Evolutionary conservation across 2,113 vertebrate genomes (phyloP), one percentile per base, ranked within the genome.

Genomic region (Delphinus delphis): DNA sequence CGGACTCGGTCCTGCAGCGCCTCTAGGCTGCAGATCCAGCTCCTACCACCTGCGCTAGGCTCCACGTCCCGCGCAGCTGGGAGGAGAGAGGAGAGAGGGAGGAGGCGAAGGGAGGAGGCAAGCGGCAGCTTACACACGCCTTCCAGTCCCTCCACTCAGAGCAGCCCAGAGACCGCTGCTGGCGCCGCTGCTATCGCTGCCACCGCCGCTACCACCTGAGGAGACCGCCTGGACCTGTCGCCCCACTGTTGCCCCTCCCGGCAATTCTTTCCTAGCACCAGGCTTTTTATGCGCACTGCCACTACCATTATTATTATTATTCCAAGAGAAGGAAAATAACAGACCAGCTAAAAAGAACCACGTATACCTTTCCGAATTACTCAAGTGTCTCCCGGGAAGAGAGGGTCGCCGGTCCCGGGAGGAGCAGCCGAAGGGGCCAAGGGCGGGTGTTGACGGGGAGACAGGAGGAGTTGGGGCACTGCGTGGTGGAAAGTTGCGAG

Each of bases 1-100:
- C 6, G 65, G 92, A 96, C 83, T 95, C 96, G 95, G 97, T 98
- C 98, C 95, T 98, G 98, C 98, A 99, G 98, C 98, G 98, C 98
- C 98, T 98, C 98, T 99, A 98, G 98, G 98, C 98, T 98, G 98
- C 97, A 38, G 97, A 68, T 97, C 85, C 3, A 50, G 98, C 89
- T 97, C 79, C 77, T 88, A 96, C 94, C 98, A 98, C 97, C 98
- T 98, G 98, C 98, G 98, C 98, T 97, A 83, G 0, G 96, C 28
- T 67, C 58, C 1, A 95, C 44, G 73, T 81, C 85, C 50, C 1
- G 68, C 60, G 86, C 25, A 65, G 68, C 11, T 8, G 60, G 53
- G 79, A 25, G 80, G 1, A 12, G 55, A 55, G 38, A 20, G 33
- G 28, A 11, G 36, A 58, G 31, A 50, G 33, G 36, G 55, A 15